These are phyloP conservation scores for Galerucella calmariensis DNA, from an alignment of 2,888 invertebrate genomes.

Conservation along the genomic window DNA sequence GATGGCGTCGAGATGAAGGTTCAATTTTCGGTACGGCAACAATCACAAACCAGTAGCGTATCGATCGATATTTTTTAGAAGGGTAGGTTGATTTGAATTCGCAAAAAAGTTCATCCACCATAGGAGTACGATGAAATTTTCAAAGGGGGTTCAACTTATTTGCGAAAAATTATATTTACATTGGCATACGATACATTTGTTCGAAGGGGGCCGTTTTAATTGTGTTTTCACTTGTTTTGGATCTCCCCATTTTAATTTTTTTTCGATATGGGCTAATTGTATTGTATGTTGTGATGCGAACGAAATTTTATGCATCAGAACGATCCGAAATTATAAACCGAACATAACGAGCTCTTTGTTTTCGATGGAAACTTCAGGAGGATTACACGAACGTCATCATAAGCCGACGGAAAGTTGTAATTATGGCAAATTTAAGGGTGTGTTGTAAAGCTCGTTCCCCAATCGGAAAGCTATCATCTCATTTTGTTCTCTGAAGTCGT, in stretches of 20 bases:
- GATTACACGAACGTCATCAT: slow-evolving; percentile 48
- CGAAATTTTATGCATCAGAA: slow-evolving; percentile 35
- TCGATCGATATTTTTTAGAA: slow-evolving; percentile 38
- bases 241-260: background rate
- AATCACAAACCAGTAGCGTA: slow-evolving; percentile 14
- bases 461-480: slow-evolving; percentile 63
- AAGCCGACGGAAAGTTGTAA: slow-evolving; percentile 47
- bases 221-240: too few relatives aligned
- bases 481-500: slow-evolving; percentile 52
- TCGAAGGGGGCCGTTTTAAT: too few relatives aligned
- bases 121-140: too few relatives aligned
- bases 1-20: slow-evolving; percentile 2
- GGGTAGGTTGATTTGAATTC: too few relatives aligned
- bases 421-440: slow-evolving; percentile 59
- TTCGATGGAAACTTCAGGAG: slow-evolving; percentile 35
- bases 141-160: background rate
- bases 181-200: too few relatives aligned
- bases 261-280: background rate
- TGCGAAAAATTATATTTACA: too few relatives aligned
- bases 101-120: too few relatives aligned
- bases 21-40: background rate
- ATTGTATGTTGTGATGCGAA: background rate
- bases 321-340: slow-evolving; percentile 49
- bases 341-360: slow-evolving; percentile 54
- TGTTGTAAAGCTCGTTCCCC: slow-evolving; percentile 44